Base-by-base conservation (phyloP, 2,797 vertebrate species). In the Thunnus albacares region DNA sequence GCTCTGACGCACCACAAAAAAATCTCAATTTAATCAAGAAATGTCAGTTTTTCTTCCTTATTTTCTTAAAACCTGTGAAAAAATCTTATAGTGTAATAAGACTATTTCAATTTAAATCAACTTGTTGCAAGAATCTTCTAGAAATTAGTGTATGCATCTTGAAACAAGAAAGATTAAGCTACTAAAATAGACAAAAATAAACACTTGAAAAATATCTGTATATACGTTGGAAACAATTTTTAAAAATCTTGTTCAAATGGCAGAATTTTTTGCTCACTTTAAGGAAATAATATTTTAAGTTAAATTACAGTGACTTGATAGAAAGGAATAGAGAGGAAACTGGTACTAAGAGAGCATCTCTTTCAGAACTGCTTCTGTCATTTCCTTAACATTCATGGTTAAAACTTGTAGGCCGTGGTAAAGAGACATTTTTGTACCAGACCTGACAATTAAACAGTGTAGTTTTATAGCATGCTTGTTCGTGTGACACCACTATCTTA, bases 401-500 rank as follows among this genome's bases (percentile, higher is more conserved):
- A 7, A 71, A 80, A 35, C 28, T 13, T 75, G 62, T 1, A 55
- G 6, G 22, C 11, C 15, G n/a, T 61, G 26, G 22, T 2, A 69
- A 67, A 53, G 6, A 7, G 18, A 28, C 8, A 33, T 59, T 63
- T 73, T 13, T 28, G 53, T 28, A 30, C 11, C 26, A 41, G 35
- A 45, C 24, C 35, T 75, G 24, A 60, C 28, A 69, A 33, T 62
- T 83, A 75, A 71, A 52, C 38, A 55, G 35, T 74, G 18, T 15
- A 4, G 18, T 52, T 81, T 75, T 45, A 73, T 24, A 68, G 64
- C 30, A 51, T 41, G 26, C 38, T 45, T 68, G 24, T 67, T 67
- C 1, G 0, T 70, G 61, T 70, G 6, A 77, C 65, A 67, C 20
- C n/a, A 20, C 47, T 14, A 28, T 82, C 58, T 83, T 83, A 80